Evolutionary conservation across 2,113 vertebrate species (phyloP), one percentile per base, ranked within the genome.

Genomic region (Siphamia tubifer): DNA sequence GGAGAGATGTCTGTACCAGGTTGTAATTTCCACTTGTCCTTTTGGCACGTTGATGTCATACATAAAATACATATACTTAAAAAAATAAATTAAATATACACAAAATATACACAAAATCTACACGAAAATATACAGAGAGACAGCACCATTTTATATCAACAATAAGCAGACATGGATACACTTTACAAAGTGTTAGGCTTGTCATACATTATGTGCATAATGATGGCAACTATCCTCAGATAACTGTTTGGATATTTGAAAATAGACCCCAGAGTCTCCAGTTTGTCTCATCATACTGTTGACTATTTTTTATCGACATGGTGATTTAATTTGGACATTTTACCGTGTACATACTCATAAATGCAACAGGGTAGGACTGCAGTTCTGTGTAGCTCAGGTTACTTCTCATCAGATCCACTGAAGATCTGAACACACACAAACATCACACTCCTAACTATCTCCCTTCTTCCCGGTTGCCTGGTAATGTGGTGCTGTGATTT

Each of bases 391-490:
- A 15, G 25, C 52, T 19, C 15, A 47, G n/a, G 55, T 81, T 53
- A 60, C 38, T 40, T 68, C 60, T 82, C 55, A 71, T 84, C 54
- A 74, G 44, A 49, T 56, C 61, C 35, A 38, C 30, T 58, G 31
- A 66, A 62, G 30, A 49, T 20, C 34, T 28, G 42, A 56, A 61
- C 36, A 20, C 38, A 49, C 5, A n/a, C 5, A n/a, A 47, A 25
- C 24, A n/a, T 16, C 36, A 24, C 16, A 6, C 17, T 31, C 28
- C 39, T 10, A 32, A 35, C n/a, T 30, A 3, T 49, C 23, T 45
- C 55, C 36, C 42, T 23, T 58, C 38, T 21, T 62, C 67, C 54
- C 70, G 30, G 82, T 91, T 90, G 79, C 90, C 75, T 82, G 81
- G 88, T 82, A 91, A 89, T 85, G 45, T 83, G 43, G 56, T 75